Evolutionary conservation across 2,888 invertebrate genomes (phyloP).

Genomic region (Erebia aethiops): DNA sequence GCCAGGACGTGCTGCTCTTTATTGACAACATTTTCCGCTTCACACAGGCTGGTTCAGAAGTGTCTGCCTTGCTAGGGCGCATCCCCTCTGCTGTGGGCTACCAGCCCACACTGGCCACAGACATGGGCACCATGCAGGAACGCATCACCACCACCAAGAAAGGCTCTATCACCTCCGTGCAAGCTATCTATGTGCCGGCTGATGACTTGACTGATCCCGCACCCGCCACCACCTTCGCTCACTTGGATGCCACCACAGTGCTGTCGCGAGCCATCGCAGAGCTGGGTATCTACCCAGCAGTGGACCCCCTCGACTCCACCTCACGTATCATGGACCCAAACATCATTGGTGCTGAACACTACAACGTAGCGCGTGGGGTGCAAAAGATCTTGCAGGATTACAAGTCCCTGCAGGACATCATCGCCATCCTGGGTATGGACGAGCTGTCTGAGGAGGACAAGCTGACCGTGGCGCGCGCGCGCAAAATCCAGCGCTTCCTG

Average conservation of each 20-base stretch:
- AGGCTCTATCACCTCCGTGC: conserved; percentile 98
- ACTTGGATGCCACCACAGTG: conserved; percentile 98
- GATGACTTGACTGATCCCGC: conserved; percentile 98
- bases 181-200: conserved; percentile 97
- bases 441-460: conserved; percentile 98
- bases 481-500: conserved; percentile 97
- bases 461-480: conserved; percentile 94
- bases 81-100: conserved; percentile 98
- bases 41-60: conserved; percentile 95
- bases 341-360: conserved; percentile 94
- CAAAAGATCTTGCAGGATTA: conserved; percentile 95
- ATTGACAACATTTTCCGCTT: conserved; percentile 98
- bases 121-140: conserved; percentile 99
- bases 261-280: conserved; percentile 96
- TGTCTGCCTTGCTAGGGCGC: conserved; percentile 96
- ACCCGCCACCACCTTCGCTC: conserved; percentile 97
- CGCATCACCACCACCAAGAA: conserved; percentile 96
- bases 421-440: conserved; percentile 93
- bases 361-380: conserved; percentile 94
- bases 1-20: conserved; percentile 96
- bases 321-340: conserved; percentile 97
- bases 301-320: conserved; percentile 96
- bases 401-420: conserved; percentile 92
- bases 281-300: conserved; percentile 96
- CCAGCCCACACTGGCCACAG: conserved; percentile 97